phyloP scores from a whole-genome alignment of 2,113 vertebrate species.

The Oryzias melastigma region DNA sequence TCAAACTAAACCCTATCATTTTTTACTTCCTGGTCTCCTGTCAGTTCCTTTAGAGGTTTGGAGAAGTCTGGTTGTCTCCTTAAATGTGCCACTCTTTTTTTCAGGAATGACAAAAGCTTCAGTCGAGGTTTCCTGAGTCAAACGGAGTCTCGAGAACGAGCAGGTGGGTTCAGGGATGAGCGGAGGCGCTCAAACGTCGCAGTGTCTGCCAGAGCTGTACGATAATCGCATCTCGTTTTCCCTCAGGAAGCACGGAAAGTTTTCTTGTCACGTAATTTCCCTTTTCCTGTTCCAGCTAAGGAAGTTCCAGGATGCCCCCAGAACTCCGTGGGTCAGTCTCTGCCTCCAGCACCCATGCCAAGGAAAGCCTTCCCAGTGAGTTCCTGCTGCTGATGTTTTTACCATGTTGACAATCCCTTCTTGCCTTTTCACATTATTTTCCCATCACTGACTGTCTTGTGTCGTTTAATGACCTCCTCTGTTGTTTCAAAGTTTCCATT shows the following conservation, averaged over 20 bases:
- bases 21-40: no score
- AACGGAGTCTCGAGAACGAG: constrained; percentile 79
- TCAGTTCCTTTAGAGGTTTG: not conserved
- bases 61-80: not conserved
- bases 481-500: constrained; percentile 32
- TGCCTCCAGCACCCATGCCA: constrained; percentile 89
- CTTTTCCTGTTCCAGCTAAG: constrained; percentile 74
- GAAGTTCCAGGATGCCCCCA: constrained; percentile 79
- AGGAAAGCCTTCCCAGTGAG: constrained; percentile 89
- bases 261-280: constrained; percentile 57
- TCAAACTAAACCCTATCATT: no score
- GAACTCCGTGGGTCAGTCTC: constrained; percentile 78
- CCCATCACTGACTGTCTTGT: not conserved
- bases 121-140: constrained; percentile 80
- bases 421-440: constrained; percentile 19
- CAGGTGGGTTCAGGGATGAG: constrained; percentile 67
- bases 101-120: constrained; percentile 84
- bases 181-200: not conserved
- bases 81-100: not conserved
- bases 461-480: not conserved
- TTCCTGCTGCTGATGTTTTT: constrained; percentile 10
- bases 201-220: not conserved
- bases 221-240: constrained; percentile 15
- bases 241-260: constrained; percentile 29
- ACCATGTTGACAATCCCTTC: not conserved